Percentiles rank a stretch among this genome's conserved stretches.
These are phyloP conservation scores for Petrosia ficiformis DNA, from an alignment of 37 sponge, comb jelly and placozoan species.

Conservation along the genomic window DNA sequence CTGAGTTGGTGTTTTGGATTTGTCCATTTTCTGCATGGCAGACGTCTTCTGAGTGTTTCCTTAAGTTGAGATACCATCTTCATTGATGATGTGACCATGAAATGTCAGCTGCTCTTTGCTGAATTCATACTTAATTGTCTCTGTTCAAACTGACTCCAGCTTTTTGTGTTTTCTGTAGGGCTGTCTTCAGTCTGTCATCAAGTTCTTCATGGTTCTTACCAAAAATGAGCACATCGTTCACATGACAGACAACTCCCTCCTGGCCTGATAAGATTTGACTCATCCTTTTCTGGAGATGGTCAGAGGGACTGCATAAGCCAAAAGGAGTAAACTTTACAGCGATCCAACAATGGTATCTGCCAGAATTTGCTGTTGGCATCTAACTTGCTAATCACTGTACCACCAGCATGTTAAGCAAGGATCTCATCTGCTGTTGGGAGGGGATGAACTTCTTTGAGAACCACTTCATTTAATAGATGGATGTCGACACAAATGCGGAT, in stretches of 20 bases:
- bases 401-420: conserved; percentile 18
- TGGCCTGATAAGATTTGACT: conserved; percentile 14
- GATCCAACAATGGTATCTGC: conserved; percentile 37
- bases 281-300: conserved; percentile 30
- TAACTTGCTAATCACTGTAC: conserved; percentile 8
- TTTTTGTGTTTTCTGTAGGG: conserved; percentile 14
- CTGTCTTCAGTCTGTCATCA: conserved; percentile 1
- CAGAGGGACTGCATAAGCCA: conserved; percentile 28
- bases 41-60: conserved; percentile 16
- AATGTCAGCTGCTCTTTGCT: neutral
- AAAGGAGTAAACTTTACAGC: conserved; percentile 21
- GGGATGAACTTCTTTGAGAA: conserved; percentile 15
- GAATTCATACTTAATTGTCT: conserved; percentile 43
- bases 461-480: conserved; percentile 36
- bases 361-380: conserved; percentile 40
- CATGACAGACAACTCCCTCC: conserved; percentile 32
- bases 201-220: conserved; percentile 12
- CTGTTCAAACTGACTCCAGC: conserved; percentile 36
- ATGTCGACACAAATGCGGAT: conserved; percentile 45
- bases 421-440: conserved; percentile 48
- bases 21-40: conserved; percentile 29
- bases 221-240: conserved; percentile 29
- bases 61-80: conserved; percentile 19
- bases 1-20: conserved; percentile 11
- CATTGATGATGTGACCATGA: conserved; percentile 41